Evolutionary conservation across 1,140 invertebrate genomes (phyloP).

Genomic region (Drosophila quadrilineata): DNA sequence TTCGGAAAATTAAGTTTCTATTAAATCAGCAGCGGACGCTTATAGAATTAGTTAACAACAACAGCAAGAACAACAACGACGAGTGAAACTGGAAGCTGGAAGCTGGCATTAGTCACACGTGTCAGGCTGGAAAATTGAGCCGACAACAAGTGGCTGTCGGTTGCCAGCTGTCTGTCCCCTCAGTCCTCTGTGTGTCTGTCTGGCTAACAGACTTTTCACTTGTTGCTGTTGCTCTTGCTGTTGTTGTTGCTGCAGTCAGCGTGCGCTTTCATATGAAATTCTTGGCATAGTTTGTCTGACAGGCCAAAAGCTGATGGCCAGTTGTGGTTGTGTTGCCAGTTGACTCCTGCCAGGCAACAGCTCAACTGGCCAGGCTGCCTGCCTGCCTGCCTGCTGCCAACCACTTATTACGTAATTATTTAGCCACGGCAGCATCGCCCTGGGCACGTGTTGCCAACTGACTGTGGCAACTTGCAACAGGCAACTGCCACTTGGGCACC

Average conservation of each 20-base stretch:
- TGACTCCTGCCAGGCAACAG: conserved; percentile 15
- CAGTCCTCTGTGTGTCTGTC: not conserved
- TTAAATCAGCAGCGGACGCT: too few species aligned
- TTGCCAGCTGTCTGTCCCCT: not conserved
- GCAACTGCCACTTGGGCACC: conserved; percentile 56
- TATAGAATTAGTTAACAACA: too few species aligned
- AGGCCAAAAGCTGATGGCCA: conserved; percentile 44
- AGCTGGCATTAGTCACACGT: conserved; percentile 38
- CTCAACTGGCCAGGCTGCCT: conserved; percentile 23
- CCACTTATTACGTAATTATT: conserved; percentile 80
- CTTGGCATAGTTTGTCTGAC: conserved; percentile 69
- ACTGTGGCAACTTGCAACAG: conserved; percentile 39
- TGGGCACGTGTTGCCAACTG: conserved; percentile 74
- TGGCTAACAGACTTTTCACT: conserved; percentile 30
- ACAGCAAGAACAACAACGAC: too few species aligned
- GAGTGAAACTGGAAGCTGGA: too few species aligned
- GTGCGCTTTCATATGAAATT: conserved; percentile 57
- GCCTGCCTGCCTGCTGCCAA: conserved; percentile 51
- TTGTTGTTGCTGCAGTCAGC: conserved; percentile 12
- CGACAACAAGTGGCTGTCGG: conserved; percentile 17
- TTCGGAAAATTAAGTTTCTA: too few species aligned
- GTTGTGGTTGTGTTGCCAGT: conserved; percentile 13
- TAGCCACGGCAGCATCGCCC: conserved; percentile 65
- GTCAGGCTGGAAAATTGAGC: conserved; percentile 28
- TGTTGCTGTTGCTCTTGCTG: conserved; percentile 7